Evolutionary conservation across 1,140 invertebrate genomes (phyloP), one percentile per base, ranked within the genome.

Genomic region (Macrotrachela quadricornifera): DNA sequence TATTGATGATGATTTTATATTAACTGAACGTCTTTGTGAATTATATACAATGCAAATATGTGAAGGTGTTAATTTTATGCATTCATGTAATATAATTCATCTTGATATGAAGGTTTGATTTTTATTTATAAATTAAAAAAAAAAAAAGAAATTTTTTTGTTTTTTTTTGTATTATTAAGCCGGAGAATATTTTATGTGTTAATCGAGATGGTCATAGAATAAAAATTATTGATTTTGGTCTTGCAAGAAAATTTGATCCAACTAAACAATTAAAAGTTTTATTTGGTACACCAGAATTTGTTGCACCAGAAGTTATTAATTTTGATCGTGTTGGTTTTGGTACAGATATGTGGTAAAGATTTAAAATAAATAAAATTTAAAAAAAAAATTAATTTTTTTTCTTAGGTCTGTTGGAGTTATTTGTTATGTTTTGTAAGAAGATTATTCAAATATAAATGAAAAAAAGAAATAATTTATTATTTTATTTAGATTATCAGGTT

Each of bases 11-110:
- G 88, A 95, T 65, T 96, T 96, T 63, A 76, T 94, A 13, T 71
- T 97, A 54, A 95, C 90, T 0, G 92, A 97, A 65, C 79, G 83
- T 54, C 83, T 85, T 3, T 92, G 88, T 66, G 80, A 85, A 0
- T 82, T 92, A 50, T 95, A 96, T 63, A 85, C 95, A 75, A 73
- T 87, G 36, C 91, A 97, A 72, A 94, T 96, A 59, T 92, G 86
- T 65, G 86, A 95, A 65, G 91, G 87, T 14, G 80, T 96, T 53
- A 81, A 84, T 59, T 96, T 91, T 63, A 90, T 96, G 63, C 92
- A 97, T 63, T 77, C 80, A 16, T 81, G 91, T 64, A 83, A 83
- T 61, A 87, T 96, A 57, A 69, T 95, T 30, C 88, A 96, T 76
- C 74, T 96, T 14, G 90, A 96, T 68, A 79, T 96, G 74, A 96